Percentiles rank a stretch among this genome's conserved stretches.
Conservation (phyloP, 2,113 vertebrate species). For the Oceanodroma tethys region DNA sequence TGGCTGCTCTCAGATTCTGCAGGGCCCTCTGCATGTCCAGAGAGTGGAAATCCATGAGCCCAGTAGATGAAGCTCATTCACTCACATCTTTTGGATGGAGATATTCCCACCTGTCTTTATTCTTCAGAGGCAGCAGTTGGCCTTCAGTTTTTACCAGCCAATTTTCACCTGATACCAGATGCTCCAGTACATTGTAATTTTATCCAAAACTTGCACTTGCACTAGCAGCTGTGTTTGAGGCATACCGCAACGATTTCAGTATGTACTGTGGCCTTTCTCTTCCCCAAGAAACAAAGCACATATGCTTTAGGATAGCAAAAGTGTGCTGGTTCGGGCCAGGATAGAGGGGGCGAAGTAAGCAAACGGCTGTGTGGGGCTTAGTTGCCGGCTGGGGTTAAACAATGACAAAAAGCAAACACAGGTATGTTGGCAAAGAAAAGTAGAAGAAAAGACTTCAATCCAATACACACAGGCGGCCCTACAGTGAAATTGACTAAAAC, state of each 20-base stretch:
- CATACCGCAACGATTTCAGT: background rate
- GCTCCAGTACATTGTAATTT: background rate
- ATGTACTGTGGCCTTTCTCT: background rate
- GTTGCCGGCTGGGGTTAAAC: no score
- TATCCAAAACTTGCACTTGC: background rate
- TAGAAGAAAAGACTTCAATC: background rate
- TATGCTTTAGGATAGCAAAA: background rate
- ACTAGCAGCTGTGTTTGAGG: background rate
- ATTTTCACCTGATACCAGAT: constrained; percentile 5
- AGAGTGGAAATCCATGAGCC: background rate
- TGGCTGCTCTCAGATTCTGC: background rate
- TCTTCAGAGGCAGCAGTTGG: background rate
- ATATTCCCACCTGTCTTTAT: background rate
- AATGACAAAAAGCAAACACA: background rate
- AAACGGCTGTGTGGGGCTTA: no score
- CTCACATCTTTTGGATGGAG: background rate
- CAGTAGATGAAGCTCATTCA: background rate
- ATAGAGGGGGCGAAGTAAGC: no score
- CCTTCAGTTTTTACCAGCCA: background rate
- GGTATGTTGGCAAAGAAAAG: background rate
- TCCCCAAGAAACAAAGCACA: background rate
- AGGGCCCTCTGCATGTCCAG: background rate
- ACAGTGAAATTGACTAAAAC: background rate
- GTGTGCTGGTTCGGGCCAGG: background rate
- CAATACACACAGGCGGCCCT: background rate